Conservation (phyloP, 2,113 vertebrate species). For the Meleagris gallopavo region DNA sequence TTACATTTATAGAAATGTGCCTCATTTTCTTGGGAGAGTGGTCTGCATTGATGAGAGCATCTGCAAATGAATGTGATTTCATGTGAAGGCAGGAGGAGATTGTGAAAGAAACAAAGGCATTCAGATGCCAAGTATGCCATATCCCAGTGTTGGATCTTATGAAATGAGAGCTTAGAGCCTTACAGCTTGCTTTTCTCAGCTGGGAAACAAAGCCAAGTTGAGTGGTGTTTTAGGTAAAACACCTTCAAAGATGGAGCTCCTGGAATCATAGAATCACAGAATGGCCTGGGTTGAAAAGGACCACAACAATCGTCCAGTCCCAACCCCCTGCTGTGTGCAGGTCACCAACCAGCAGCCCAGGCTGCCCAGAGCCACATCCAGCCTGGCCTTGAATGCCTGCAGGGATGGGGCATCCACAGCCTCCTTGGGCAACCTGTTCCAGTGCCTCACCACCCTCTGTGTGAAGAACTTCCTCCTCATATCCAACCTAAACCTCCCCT, state of each 20-base stretch:
- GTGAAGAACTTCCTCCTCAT: no score
- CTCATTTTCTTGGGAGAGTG: neutral
- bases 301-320: no score
- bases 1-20: neutral
- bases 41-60: neutral
- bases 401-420: no score
- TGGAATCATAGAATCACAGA: no score
- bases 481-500: no score
- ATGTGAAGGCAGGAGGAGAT: neutral
- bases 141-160: neutral
- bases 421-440: no score
- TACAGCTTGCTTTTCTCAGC: neutral
- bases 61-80: neutral
- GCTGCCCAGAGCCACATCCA: no score
- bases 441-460: no score
- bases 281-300: no score
- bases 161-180: neutral
- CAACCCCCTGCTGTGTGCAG: no score
- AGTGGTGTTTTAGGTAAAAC: fast-evolving
- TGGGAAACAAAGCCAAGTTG: neutral
- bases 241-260: neutral
- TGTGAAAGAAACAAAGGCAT: neutral
- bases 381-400: no score
- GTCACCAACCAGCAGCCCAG: no score
- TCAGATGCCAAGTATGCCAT: neutral